These are phyloP conservation scores for Hypomesus transpacificus DNA, from an alignment of 2,113 vertebrate genomes.

Conservation along the genomic window DNA sequence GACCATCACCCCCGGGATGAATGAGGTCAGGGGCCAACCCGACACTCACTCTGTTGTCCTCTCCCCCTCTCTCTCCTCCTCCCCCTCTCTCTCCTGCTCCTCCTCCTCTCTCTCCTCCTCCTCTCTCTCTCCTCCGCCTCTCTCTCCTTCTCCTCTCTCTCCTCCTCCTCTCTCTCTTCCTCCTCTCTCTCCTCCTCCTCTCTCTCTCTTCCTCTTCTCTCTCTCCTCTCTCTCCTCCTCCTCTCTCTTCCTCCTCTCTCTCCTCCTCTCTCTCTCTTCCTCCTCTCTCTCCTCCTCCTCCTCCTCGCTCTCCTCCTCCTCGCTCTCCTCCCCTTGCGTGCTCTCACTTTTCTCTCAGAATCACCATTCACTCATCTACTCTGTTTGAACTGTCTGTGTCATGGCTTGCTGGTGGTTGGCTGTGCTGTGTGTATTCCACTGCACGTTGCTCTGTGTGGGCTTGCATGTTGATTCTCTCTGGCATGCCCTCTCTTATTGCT, in stretches of 20 bases:
- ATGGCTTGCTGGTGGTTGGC: neutral
- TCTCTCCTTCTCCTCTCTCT: no score
- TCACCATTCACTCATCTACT: neutral
- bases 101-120: no score
- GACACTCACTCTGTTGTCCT: neutral
- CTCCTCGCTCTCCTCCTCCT: no score
- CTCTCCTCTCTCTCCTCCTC: neutral
- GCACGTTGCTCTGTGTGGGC: neutral
- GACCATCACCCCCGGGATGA: slow-evolving; percentile 88
- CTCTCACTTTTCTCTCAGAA: neutral
- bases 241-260: neutral
- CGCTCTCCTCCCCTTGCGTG: no score
- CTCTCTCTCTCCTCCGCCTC: no score
- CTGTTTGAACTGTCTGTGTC: neutral
- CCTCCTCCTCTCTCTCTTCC: no score
- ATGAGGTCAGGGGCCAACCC: slow-evolving; percentile 74
- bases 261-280: neutral
- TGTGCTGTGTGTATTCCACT: neutral
- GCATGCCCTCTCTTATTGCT: slow-evolving; percentile 61
- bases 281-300: no score
- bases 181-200: neutral
- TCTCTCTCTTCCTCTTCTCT: neutral
- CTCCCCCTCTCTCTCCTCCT: neutral
- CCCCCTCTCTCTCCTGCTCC: no score
- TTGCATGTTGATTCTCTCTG: slow-evolving; percentile 6